A percentile compares a stretch with the other conserved stretches of the same genome.
Conservation (phyloP, 2,113 vertebrate genomes). For the Sceloporus tristichus region DNA sequence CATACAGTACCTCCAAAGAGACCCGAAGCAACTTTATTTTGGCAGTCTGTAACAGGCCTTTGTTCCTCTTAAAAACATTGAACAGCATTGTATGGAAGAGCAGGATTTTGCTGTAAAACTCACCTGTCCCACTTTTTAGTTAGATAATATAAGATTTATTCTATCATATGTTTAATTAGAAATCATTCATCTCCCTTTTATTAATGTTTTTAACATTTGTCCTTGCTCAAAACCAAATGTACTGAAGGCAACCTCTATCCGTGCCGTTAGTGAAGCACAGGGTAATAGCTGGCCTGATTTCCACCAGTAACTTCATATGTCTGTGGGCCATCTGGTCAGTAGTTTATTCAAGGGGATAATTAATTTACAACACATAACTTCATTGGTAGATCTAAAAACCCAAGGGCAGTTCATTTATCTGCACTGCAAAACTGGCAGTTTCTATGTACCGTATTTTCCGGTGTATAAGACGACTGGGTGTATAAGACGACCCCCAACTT, state of each 20-base stretch:
- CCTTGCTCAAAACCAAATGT: not conserved
- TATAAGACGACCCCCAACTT: too few relatives aligned
- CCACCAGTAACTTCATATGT: not conserved
- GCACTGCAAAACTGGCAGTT: not conserved
- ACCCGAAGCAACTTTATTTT: too few relatives aligned
- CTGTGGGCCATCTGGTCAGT: not conserved
- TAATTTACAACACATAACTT: not conserved
- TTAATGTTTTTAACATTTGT: not conserved
- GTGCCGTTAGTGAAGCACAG: not conserved
- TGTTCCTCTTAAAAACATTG: not conserved
- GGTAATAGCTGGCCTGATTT: not conserved
- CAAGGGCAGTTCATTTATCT: not conserved
- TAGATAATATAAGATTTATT: conserved; percentile 38
- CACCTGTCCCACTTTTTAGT: conserved; percentile 42
- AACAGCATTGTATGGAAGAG: not conserved
- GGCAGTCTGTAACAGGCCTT: too few relatives aligned
- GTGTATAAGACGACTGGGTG: too few relatives aligned
- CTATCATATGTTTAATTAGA: conserved; percentile 12
- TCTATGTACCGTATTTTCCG: too few relatives aligned
- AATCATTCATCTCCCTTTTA: not conserved
- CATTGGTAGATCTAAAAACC: not conserved
- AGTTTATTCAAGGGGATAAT: not conserved
- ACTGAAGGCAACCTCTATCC: not conserved
- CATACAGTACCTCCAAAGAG: too few relatives aligned
- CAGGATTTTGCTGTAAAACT: conserved; percentile 21